phyloP scores from a whole-genome alignment of 2,797 vertebrate species.

The Vipera latastei region DNA sequence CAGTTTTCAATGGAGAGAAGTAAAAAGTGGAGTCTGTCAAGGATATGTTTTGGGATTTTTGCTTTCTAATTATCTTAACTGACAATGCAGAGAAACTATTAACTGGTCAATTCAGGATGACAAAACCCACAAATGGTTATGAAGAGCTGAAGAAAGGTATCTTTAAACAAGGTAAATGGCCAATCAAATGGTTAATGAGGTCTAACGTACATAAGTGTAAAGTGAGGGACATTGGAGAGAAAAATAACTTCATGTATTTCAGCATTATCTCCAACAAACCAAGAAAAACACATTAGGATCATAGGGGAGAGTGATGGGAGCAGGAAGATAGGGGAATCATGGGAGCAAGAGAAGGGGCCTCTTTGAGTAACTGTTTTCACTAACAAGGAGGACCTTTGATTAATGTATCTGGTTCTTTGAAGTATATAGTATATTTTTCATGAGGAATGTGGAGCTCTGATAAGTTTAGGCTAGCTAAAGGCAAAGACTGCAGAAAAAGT shows the following conservation, averaged over 20 bases:
- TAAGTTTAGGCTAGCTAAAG: neutral
- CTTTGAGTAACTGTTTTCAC: neutral
- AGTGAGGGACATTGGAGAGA: neutral
- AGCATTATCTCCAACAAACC: neutral
- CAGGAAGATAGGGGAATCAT: neutral
- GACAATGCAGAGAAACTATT: neutral
- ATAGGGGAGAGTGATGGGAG: neutral
- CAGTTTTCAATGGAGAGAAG: neutral
- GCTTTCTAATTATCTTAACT: neutral
- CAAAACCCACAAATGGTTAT: neutral
- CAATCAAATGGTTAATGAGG: neutral
- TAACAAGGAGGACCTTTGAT: neutral
- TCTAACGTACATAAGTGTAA: neutral
- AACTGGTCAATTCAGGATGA: neutral
- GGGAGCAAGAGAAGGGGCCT: neutral
- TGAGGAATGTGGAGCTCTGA: neutral
- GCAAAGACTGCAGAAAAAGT: neutral
- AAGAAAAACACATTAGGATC: neutral
- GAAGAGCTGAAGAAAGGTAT: neutral
- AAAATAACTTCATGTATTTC: neutral
- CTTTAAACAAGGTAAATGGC: neutral
- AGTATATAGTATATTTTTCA: neutral
- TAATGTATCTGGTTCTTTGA: neutral
- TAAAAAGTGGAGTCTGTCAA: neutral
- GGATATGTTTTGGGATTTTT: neutral